phyloP scores from a whole-genome alignment of 2,797 vertebrate species.

The Brotula barbata region DNA sequence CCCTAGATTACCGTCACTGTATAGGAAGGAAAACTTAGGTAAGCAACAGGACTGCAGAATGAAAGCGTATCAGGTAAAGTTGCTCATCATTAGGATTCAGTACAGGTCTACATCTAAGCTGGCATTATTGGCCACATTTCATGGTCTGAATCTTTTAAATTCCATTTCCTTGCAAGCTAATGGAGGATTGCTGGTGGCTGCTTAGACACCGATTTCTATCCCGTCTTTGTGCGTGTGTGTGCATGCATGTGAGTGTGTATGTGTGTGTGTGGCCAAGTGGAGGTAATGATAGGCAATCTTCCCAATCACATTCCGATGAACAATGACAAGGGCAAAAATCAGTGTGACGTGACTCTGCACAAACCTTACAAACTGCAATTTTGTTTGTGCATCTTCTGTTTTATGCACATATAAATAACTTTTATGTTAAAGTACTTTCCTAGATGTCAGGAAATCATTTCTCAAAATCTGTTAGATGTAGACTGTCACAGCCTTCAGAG shows the following conservation, averaged over 20 bases:
- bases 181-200: slow-evolving; percentile 55
- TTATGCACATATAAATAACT: slow-evolving; percentile 16
- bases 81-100: slow-evolving; percentile 62
- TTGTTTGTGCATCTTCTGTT: slow-evolving; percentile 16
- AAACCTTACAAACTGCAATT: slow-evolving; percentile 14
- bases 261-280: not conserved
- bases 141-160: slow-evolving; percentile 67
- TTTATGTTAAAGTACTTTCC: slow-evolving; percentile 1
- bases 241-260: not conserved
- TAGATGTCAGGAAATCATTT: not conserved
- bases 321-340: slow-evolving; percentile 24
- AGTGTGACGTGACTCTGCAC: slow-evolving; percentile 15
- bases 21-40: too few species aligned
- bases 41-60: not conserved
- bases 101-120: slow-evolving; percentile 54
- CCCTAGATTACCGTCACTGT: too few species aligned
- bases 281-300: slow-evolving; percentile 28
- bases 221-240: slow-evolving; percentile 10
- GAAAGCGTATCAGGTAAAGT: slow-evolving; percentile 27
- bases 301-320: slow-evolving; percentile 30
- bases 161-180: slow-evolving; percentile 58
- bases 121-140: slow-evolving; percentile 66
- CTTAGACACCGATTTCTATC: slow-evolving; percentile 49
- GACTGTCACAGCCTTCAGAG: slow-evolving; percentile 7
- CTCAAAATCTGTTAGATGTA: not conserved